Conservation (phyloP, 2,888 invertebrate species). For the Eilema caniola region DNA sequence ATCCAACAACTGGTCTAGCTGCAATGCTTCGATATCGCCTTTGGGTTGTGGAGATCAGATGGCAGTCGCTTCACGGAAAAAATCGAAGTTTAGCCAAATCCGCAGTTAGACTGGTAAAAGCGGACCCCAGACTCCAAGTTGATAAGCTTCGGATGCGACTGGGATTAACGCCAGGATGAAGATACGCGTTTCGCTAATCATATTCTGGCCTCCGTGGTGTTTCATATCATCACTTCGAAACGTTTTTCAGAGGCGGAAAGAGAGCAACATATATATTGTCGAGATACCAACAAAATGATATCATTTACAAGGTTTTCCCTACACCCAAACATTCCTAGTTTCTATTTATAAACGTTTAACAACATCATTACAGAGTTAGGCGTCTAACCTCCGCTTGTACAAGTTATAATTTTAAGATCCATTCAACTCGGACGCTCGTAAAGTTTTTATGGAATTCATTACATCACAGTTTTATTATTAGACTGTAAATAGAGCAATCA, state of each 20-base stretch:
- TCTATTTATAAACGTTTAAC: constrained; percentile 46
- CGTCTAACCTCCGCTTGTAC: constrained; percentile 38
- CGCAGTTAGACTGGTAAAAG: no score
- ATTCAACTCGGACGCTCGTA: constrained; percentile 48
- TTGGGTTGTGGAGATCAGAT: no score
- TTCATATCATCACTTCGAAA: background rate
- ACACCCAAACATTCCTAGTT: constrained; percentile 33
- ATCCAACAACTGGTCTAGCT: no score
- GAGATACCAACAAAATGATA: constrained; percentile 28
- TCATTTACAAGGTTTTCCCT: constrained; percentile 44
- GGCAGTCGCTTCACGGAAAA: no score
- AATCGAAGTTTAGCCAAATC: no score
- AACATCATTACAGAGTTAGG: constrained; percentile 44
- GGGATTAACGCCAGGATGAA: no score
- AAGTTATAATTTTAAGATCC: constrained; percentile 51
- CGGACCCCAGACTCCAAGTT: no score
- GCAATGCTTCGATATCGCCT: no score
- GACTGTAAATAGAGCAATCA: background rate
- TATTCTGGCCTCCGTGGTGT: no score
- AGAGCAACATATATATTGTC: background rate
- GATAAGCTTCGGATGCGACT: no score
- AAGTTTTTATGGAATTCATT: constrained; percentile 38
- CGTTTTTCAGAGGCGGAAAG: background rate
- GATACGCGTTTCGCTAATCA: no score
- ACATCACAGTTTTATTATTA: constrained; percentile 31